A percentile compares a stretch with the other conserved stretches of the same genome.
phyloP scores from a whole-genome alignment of 2,888 invertebrate species.

The Cosmopolites sordidus region DNA sequence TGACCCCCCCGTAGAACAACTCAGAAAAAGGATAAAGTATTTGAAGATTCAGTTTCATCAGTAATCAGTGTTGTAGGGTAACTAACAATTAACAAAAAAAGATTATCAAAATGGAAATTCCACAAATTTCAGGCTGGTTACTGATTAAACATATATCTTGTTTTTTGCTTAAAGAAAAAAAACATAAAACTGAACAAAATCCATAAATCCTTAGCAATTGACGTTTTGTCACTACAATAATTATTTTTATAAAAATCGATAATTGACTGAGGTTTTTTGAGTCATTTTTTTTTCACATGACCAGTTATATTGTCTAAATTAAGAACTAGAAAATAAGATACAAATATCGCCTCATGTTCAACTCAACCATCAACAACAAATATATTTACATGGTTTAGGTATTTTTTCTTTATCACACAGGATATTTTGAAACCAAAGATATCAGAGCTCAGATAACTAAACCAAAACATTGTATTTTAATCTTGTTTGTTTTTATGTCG shows the following conservation, averaged over 20 bases:
- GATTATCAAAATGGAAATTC: too few species aligned
- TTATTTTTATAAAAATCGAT: neutral
- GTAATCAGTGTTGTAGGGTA: too few species aligned
- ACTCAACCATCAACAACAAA: neutral
- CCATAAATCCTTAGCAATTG: neutral
- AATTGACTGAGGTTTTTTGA: neutral
- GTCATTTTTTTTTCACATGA: neutral
- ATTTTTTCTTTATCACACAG: neutral
- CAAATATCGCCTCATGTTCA: constrained; percentile 1
- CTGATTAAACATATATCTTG: too few species aligned
- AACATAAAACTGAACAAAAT: too few species aligned
- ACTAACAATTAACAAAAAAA: too few species aligned
- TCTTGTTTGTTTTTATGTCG: neutral
- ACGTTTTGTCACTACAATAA: neutral
- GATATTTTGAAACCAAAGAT: neutral
- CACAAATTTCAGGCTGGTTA: too few species aligned
- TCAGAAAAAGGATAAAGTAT: too few species aligned
- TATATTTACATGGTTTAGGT: neutral
- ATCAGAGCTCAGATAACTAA: neutral
- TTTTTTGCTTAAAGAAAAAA: too few species aligned
- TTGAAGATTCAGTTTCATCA: too few species aligned
- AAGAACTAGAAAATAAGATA: neutral
- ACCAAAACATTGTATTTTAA: neutral
- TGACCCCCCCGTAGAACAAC: too few species aligned
- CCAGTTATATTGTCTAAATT: constrained; percentile 1